phyloP scores from a whole-genome alignment of 92 coral and sea anemone genomes.

The Porites evermanni region DNA sequence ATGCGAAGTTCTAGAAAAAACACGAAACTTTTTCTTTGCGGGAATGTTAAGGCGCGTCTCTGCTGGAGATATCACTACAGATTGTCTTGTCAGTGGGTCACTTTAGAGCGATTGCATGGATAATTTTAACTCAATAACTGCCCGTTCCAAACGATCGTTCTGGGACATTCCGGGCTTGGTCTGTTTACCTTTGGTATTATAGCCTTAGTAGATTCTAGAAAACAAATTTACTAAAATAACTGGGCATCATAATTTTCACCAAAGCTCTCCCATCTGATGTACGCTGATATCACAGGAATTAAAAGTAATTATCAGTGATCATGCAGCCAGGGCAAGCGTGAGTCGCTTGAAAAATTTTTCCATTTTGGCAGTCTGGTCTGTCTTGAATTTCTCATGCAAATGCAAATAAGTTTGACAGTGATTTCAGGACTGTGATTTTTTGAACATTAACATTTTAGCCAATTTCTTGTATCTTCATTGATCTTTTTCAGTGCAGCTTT shows the following conservation, averaged over 20 bases:
- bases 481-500: conserved; percentile 11
- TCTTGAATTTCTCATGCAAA: neutral
- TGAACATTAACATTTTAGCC: neutral
- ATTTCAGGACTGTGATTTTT: neutral
- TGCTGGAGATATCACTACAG: conserved; percentile 16
- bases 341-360: neutral
- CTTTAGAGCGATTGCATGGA: conserved; percentile 5
- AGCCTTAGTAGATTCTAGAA: conserved; percentile 8
- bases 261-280: conserved; percentile 15
- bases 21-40: conserved; percentile 20
- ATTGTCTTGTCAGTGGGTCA: conserved; percentile 22
- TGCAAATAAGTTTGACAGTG: neutral
- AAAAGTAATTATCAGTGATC: neutral
- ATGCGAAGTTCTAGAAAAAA: conserved; percentile 26
- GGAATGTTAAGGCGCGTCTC: conserved; percentile 39
- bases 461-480: neutral
- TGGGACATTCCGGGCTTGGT: neutral
- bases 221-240: neutral
- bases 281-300: conserved; percentile 5
- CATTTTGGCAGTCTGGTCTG: neutral
- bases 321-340: neutral
- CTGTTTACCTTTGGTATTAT: neutral
- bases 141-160: neutral
- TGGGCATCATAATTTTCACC: neutral
- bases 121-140: conserved; percentile 28